These are phyloP conservation scores for Bhutanitis thaidina DNA, from an alignment of 2,888 invertebrate genomes.

Conservation along the genomic window DNA sequence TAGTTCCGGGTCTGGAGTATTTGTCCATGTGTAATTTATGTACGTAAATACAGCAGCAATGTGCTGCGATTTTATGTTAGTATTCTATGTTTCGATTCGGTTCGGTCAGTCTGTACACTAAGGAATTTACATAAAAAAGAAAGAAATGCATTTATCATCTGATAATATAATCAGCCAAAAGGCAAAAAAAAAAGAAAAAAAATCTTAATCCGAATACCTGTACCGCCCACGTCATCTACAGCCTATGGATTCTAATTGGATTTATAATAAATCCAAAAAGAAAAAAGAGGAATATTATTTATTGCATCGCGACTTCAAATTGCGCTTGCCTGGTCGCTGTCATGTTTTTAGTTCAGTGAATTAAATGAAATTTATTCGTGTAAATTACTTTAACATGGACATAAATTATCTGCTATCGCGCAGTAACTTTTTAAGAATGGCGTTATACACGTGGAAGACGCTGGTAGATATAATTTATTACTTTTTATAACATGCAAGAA, in stretches of 20 bases:
- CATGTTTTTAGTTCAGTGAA: constrained; percentile 8
- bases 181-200: no score
- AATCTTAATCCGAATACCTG: no score
- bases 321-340: background rate
- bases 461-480: constrained; percentile 4
- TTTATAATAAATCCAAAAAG: constrained; percentile 10
- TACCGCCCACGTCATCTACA: no score
- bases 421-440: constrained; percentile 1
- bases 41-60: no score
- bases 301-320: background rate
- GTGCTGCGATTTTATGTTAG: no score
- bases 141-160: no score
- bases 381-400: constrained; percentile 10
- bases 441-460: background rate
- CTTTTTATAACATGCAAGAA: background rate
- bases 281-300: constrained; percentile 1
- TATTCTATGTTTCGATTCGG: no score
- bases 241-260: constrained; percentile 2
- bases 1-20: no score
- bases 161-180: no score
- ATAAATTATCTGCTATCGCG: constrained; percentile 11
- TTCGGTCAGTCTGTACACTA: no score
- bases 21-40: no score
- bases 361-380: constrained; percentile 6
- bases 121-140: no score